phyloP scores from a whole-genome alignment of 92 coral and sea anemone genomes.

The Pocillopora meandrina region DNA sequence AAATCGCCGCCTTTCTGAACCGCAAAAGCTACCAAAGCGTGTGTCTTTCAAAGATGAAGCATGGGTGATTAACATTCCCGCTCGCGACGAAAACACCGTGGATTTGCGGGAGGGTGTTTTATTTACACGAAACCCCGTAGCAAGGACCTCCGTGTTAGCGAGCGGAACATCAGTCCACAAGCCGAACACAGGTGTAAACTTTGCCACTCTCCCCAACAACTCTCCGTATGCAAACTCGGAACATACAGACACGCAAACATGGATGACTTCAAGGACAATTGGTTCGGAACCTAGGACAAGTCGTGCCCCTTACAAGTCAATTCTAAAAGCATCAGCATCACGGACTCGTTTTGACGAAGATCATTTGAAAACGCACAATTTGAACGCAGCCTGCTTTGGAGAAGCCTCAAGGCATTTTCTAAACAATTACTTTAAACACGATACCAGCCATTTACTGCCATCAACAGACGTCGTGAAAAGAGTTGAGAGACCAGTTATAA shows the following conservation, averaged over 20 bases:
- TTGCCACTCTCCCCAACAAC: background rate
- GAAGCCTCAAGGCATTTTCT: slow-evolving; percentile 9
- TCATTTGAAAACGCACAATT: slow-evolving; percentile 1
- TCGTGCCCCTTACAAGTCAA: slow-evolving; percentile 11
- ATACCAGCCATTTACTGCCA: background rate
- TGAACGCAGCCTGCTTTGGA: background rate
- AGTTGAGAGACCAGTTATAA: slow-evolving; percentile 1
- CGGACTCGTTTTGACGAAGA: background rate
- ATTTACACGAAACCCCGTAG: background rate
- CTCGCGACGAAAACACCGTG: slow-evolving; percentile 8
- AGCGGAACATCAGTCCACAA: background rate
- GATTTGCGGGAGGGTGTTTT: slow-evolving; percentile 7
- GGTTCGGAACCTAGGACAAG: background rate
- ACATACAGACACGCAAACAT: background rate
- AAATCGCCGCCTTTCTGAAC: slow-evolving; percentile 20
- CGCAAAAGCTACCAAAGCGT: slow-evolving; percentile 32
- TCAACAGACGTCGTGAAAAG: background rate
- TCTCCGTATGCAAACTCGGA: background rate
- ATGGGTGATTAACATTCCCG: slow-evolving; percentile 26
- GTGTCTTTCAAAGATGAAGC: slow-evolving; percentile 47
- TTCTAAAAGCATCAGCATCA: slow-evolving; percentile 6
- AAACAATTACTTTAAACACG: background rate
- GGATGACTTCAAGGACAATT: background rate
- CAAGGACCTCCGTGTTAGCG: background rate
- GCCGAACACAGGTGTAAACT: background rate